phyloP scores from a whole-genome alignment of 2,888 invertebrate species.

The Mesorhabditis sp. region DNA sequence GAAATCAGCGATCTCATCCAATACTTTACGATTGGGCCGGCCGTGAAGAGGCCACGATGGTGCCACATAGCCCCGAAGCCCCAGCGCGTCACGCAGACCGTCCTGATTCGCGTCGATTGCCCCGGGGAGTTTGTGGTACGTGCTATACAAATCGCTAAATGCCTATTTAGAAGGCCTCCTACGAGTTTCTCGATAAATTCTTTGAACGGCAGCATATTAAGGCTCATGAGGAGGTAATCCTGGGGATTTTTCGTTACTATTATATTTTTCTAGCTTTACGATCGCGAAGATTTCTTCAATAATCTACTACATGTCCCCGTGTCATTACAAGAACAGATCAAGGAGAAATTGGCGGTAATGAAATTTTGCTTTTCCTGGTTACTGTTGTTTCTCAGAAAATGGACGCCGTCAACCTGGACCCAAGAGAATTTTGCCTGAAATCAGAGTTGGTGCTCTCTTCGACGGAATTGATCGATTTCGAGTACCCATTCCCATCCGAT shows the following conservation, averaged over 20 bases:
- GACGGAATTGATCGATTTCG: constrained; percentile 27
- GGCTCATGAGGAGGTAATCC: constrained; percentile 18
- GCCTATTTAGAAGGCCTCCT: constrained; percentile 14
- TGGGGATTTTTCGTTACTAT: neutral
- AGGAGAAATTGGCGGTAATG: constrained; percentile 22
- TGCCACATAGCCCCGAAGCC: constrained; percentile 19
- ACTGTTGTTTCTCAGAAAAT: constrained; percentile 12
- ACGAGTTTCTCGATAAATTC: constrained; percentile 32
- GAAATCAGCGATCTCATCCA: constrained; percentile 29
- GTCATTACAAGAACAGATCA: constrained; percentile 31
- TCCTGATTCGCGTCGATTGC: constrained; percentile 42
- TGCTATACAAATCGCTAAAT: neutral
- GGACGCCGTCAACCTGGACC: neutral
- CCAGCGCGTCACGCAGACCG: constrained; percentile 29
- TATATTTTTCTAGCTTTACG: neutral
- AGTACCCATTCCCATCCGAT: constrained; percentile 32
- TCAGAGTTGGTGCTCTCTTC: constrained; percentile 22
- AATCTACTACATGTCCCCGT: constrained; percentile 32
- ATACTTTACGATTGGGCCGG: constrained; percentile 27
- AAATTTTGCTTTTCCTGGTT: neutral
- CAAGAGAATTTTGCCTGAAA: constrained; percentile 15
- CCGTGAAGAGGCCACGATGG: constrained; percentile 29
- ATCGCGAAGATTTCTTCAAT: constrained; percentile 41
- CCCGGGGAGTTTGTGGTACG: constrained; percentile 34
- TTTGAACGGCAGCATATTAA: constrained; percentile 37